Percentiles rank a stretch among this genome's conserved stretches.
Conservation (phyloP, 2,888 invertebrate species). For the Orthosia incerta region DNA sequence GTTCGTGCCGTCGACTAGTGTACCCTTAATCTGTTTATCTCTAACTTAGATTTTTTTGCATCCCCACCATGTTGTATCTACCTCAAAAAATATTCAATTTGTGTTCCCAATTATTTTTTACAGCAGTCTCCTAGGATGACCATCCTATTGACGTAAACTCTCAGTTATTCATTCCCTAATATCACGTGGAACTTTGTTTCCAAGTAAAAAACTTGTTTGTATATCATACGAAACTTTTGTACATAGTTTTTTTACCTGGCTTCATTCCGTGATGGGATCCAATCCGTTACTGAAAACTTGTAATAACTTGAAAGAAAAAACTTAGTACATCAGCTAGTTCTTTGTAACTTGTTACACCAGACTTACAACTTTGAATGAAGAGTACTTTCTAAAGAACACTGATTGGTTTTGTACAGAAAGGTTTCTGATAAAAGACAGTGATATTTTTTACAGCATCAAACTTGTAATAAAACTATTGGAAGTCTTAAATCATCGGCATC, state of each 20-base stretch:
- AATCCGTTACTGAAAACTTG: slow-evolving; percentile 38
- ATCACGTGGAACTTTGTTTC: not conserved
- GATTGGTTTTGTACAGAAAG: slow-evolving; percentile 14
- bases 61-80: no score
- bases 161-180: not conserved
- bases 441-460: not conserved
- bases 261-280: slow-evolving; percentile 18
- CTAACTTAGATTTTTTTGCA: no score
- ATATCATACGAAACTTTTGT: slow-evolving; percentile 14
- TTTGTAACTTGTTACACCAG: slow-evolving; percentile 15
- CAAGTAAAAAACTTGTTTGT: not conserved
- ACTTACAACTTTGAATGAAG: slow-evolving; percentile 10
- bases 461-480: not conserved
- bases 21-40: no score
- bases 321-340: slow-evolving; percentile 27
- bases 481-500: not conserved
- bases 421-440: not conserved
- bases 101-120: not conserved
- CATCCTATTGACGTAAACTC: not conserved
- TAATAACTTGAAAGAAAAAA: slow-evolving; percentile 38
- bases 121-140: not conserved
- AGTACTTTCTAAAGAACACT: not conserved
- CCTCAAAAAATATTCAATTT: no score
- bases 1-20: no score
- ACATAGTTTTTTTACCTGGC: slow-evolving; percentile 15